Percentiles rank a stretch among this genome's conserved stretches.
These are phyloP conservation scores for Styela clava DNA, from an alignment of 23 tunicate species.

Conservation along the genomic window DNA sequence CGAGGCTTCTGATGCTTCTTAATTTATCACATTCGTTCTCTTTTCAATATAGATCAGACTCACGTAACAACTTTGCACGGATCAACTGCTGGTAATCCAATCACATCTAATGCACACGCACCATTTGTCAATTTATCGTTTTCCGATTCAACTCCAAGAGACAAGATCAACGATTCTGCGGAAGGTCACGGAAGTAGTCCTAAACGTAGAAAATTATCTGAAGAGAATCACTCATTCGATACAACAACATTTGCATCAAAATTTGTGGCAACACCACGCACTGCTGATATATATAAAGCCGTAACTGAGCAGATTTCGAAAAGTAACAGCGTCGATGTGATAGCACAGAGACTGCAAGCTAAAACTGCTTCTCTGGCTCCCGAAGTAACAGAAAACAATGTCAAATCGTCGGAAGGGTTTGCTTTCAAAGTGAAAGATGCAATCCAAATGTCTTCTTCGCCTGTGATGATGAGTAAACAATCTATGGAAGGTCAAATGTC, in stretches of 20 bases:
- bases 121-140: neutral
- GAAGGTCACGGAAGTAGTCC: neutral
- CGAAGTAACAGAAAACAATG: neutral
- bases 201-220: constrained; percentile 9
- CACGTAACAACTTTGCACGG: neutral
- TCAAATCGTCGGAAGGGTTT: no score
- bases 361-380: neutral
- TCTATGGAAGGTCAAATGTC: constrained; percentile 1
- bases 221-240: neutral
- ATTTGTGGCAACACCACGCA: neutral
- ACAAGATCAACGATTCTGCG: neutral
- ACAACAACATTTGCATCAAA: neutral
- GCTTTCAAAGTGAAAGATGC: neutral
- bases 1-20: no score
- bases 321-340: neutral
- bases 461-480: neutral
- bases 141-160: neutral
- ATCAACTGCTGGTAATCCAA: neutral
- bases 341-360: neutral
- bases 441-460: neutral
- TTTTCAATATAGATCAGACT: neutral
- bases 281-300: neutral
- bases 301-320: constrained; percentile 4
- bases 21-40: no score
- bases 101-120: neutral